Evolutionary conservation across 1,140 invertebrate genomes (phyloP).

Genomic region (Calycopis cecrops): DNA sequence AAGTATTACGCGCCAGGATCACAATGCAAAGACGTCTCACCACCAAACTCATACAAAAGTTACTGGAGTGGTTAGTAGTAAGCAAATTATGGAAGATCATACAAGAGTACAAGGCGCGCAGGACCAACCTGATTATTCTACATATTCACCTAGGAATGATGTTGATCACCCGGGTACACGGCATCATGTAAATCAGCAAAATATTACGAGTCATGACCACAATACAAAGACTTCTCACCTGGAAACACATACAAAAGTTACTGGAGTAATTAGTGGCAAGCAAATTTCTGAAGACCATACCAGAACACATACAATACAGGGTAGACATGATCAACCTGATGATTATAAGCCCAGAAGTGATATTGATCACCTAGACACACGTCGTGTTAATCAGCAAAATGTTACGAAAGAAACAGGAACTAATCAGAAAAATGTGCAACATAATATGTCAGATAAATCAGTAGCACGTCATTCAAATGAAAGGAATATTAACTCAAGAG

Average conservation of each 20-base stretch:
- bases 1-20: slow-evolving; percentile 17
- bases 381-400: slow-evolving; percentile 21
- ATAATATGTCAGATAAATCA: slow-evolving; percentile 26
- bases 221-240: slow-evolving; percentile 25
- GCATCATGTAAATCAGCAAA: slow-evolving; percentile 19
- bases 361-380: slow-evolving; percentile 19
- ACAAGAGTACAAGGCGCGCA: not conserved
- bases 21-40: slow-evolving; percentile 24
- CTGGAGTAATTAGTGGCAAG: slow-evolving; percentile 11
- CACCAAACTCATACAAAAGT: slow-evolving; percentile 34
- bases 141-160: not conserved
- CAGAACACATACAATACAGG: not conserved
- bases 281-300: not conserved
- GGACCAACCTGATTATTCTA: not conserved
- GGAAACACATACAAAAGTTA: slow-evolving; percentile 33
- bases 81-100: not conserved
- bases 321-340: not conserved
- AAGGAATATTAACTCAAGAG: slow-evolving; percentile 38
- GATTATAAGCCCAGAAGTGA: not conserved
- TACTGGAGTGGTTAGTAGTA: slow-evolving; percentile 13
- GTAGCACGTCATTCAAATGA: slow-evolving; percentile 34
- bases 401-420: not conserved
- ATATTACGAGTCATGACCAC: slow-evolving; percentile 17
- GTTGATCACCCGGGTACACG: slow-evolving; percentile 21
- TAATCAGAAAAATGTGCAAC: slow-evolving; percentile 19